Base-by-base conservation (phyloP, 92 coral and sea anemone species). In the Montipora capitata region DNA sequence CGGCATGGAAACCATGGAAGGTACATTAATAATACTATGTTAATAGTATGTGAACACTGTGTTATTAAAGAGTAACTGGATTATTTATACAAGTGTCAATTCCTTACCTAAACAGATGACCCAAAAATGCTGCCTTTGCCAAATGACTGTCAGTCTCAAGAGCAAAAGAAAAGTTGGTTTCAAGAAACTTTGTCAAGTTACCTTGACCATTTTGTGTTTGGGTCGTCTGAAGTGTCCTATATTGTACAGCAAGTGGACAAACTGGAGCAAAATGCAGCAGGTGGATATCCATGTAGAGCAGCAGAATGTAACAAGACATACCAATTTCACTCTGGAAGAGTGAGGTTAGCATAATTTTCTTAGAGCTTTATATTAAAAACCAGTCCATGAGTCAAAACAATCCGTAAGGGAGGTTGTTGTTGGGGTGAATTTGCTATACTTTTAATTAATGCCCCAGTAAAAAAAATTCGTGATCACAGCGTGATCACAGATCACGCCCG, bases 1-100 rank as follows among this genome's bases (percentile, higher is more conserved):
- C 15, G 82, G 87, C 15, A 90, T 90, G 89, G 10, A 59, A 68
- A 78, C 52, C 72, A 54, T 83, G 57, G 80, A 56, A 54, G 80
- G 88, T 71, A 40, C 67, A 3, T 9, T 40, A 13, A 35, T 71
- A 35, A 71, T n/a, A n/a, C n/a, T n/a, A n/a, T n/a, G n/a, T 44
- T 44, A 44, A 6, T 3, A 44, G 49, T 44, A 6, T 6, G 6
- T 44, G 6, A 44, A 44, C 6, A n/a, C n/a, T n/a, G n/a, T n/a
- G n/a, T n/a, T n/a, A n/a, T 44, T 3, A 44, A 44, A 44, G 49
- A 3, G 6, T 44, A 6, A 3, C 6, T 44, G 49, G 3, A 44
- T 44, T 3, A 3, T 3, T 40, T 40, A 27, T 45, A 13, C 56
- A 71, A 3, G 4, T 44, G 49, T 44, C 49, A 44, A 44, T 44